phyloP scores from a whole-genome alignment of 1,140 invertebrate species.

The Calliphora vicina region DNA sequence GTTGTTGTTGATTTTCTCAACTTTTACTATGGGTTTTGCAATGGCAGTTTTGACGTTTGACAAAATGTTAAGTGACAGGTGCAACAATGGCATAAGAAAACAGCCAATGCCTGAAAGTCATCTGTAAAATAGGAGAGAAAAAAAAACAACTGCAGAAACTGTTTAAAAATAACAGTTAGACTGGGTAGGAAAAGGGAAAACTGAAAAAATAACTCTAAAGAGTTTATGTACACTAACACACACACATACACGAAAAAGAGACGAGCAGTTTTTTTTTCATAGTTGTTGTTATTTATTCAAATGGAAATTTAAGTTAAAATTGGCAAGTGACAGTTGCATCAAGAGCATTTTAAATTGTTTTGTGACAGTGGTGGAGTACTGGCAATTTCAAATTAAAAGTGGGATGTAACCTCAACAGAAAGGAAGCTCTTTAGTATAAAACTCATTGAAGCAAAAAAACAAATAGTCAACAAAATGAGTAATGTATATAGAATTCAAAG shows the following conservation, averaged over 20 bases:
- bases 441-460: too few relatives aligned
- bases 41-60: constrained; percentile 29
- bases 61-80: constrained; percentile 31
- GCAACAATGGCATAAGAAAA: constrained; percentile 28
- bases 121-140: not conserved
- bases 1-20: not conserved
- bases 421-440: too few relatives aligned
- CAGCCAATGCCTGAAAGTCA: constrained; percentile 19
- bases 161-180: not conserved
- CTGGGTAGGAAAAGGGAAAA: not conserved
- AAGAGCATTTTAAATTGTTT: not conserved
- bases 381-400: not conserved
- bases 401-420: too few relatives aligned
- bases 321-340: not conserved
- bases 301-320: constrained; percentile 6
- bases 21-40: not conserved
- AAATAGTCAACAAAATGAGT: too few relatives aligned
- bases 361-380: not conserved
- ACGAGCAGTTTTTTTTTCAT: not conserved
- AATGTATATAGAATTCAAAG: too few relatives aligned
- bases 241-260: not conserved
- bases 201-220: not conserved
- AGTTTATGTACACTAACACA: not conserved
- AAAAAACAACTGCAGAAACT: not conserved
- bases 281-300: not conserved